Evolutionary conservation across 2,888 invertebrate species (phyloP), one percentile per base, ranked within the genome.

Genomic region (Tortrix viridana): DNA sequence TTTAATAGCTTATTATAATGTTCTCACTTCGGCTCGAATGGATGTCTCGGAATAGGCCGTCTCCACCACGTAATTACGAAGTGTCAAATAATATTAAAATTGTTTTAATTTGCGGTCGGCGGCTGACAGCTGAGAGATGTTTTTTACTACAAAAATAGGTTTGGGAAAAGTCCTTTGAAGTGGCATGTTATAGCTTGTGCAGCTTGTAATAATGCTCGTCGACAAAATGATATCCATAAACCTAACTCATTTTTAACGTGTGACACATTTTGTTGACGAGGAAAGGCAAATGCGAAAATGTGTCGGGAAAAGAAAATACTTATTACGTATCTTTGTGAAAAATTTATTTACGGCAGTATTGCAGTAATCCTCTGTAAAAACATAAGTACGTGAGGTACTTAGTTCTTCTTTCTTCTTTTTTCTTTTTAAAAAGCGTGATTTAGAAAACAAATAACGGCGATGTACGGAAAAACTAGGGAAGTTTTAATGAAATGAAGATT

Each of bases 41-140:
- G 67, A 60, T 62, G 54, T 63, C 68, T 65, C 68, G 66, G 69
- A 65, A 69, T 73, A 66, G 65, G 66, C 69, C 68, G 76, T 76
- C 76, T 71, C 68, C 77, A 76, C 75, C 69, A 74, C 73, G 81
- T 79, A 84, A 86, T 86, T 86, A 88, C 81, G 79, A 81, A 85
- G 54, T 86, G 87, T 85, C 88, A 84, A 80, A 84, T 81, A 76
- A 83, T 84, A 89, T 89, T 88, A 84, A 80, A 79, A 79, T 80
- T 77, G 82, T 75, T 81, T 81, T 82, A 77, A 76, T 77, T 81
- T 76, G 82, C 67, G 65, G 74, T 74, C 73, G 70, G 70, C 66
- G 71, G 23, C 74, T 81, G 82, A 79, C 81, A 76, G 70, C 82
- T 77, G 79, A 69, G 67, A 77, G 77, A 77, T 74, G 22, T 53